Base-by-base conservation (phyloP, 2,797 vertebrate species). In the Danio kyathit region DNA sequence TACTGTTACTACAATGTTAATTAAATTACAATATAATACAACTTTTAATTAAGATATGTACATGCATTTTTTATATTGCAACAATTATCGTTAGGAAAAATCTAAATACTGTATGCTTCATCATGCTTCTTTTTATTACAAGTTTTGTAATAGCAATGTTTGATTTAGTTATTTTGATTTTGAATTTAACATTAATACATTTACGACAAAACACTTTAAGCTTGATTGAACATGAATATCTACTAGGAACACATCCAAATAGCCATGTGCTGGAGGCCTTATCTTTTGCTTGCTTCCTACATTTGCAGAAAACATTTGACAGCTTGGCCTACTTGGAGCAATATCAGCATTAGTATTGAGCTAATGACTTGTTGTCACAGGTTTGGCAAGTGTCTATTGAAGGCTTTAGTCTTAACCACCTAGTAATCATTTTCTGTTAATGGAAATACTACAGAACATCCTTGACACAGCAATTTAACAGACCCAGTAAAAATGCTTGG, bases 351-450 rank as follows among this genome's bases (percentile, higher is more conserved):
- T 43, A 41, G 66, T 48, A 48, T 66, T 65, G 74, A 38, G 11
- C 19, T 14, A 11, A 49, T 69, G 17, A 71, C 76, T 51, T 79
- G 46, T 51, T 79, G 46, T 79, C 66, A 79, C 76, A 63, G 51
- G 76, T 77, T 60, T 79, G 17, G 9, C 54, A 59, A 49, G 40
- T 57, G 9, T 59, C 64, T 46, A 38, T 11, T 51, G 11, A 59
- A n/a, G 14, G 16, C 29, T 70, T 43, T 43, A 51, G 54, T 81
- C 49, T 81, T 41, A 48, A 79, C 57, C 48, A 61, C 46, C 52
- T 74, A 63, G 46, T 17, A 63, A 63, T 63, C 16, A 13, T 13
- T 59, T 67, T 51, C 19, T 29, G 41, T 57, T 38, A 66, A 52
- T 7, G 11, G 54, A 77, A 17, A 14, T 29, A n/a, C 6, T 29